These are phyloP conservation scores for Brachypterus glaber DNA, from an alignment of 2,888 invertebrate genomes.

Conservation along the genomic window DNA sequence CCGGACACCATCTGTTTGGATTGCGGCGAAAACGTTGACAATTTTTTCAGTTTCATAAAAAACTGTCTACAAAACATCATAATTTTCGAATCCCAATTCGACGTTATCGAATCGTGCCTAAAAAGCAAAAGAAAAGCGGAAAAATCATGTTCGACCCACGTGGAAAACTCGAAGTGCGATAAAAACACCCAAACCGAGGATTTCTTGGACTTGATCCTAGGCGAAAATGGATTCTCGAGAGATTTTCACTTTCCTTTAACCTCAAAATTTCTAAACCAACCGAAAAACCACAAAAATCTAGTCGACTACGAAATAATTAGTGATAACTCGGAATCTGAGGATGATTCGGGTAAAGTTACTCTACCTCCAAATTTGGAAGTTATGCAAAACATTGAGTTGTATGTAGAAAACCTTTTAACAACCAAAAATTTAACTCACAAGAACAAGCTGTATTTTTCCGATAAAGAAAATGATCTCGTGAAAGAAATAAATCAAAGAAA, in stretches of 20 bases:
- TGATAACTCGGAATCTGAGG: slow-evolving; percentile 25
- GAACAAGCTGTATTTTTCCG: slow-evolving; percentile 27
- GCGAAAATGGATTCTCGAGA: too few species aligned
- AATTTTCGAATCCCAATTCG: slow-evolving; percentile 35
- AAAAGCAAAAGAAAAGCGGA: slow-evolving; percentile 38
- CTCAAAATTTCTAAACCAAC: too few species aligned
- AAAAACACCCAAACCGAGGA: slow-evolving; percentile 36
- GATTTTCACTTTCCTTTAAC: too few species aligned
- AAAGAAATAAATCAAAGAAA: slow-evolving; percentile 35
- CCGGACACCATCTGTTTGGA: slow-evolving; percentile 37
- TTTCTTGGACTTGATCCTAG: slow-evolving; percentile 24
- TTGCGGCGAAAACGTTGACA: slow-evolving; percentile 34
- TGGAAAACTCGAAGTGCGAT: slow-evolving; percentile 30
- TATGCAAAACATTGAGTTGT: slow-evolving; percentile 18
- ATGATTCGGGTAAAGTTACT: slow-evolving; percentile 16
- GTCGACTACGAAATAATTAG: slow-evolving; percentile 34
- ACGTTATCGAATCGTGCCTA: slow-evolving; percentile 36
- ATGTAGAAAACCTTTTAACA: slow-evolving; percentile 18
- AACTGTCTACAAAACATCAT: slow-evolving; percentile 37
- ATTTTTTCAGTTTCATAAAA: slow-evolving; percentile 36
- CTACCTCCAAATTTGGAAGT: slow-evolving; percentile 17
- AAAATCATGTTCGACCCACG: slow-evolving; percentile 41
- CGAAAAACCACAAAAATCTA: slow-evolving; percentile 21
- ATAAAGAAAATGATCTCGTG: slow-evolving; percentile 32
- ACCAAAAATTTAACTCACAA: slow-evolving; percentile 13